Conservation (phyloP, 2,797 vertebrate species). For the Percopsis omiscomaycus region DNA sequence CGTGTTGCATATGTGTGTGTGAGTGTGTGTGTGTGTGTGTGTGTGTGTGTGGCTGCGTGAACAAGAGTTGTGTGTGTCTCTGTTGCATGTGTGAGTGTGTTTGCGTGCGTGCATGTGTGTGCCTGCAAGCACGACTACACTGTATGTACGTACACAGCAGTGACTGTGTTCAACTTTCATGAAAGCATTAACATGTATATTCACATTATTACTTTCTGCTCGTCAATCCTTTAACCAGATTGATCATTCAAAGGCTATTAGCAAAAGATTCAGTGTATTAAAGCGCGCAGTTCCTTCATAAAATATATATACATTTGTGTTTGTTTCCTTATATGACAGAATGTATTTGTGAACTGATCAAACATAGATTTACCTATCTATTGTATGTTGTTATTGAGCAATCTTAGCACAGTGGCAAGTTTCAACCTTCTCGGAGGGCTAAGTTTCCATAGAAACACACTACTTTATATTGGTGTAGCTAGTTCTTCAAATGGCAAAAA, state of each 20-base stretch:
- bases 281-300: background rate
- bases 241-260: conserved; percentile 6
- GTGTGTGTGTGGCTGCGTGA: background rate
- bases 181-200: background rate
- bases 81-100: conserved; percentile 1
- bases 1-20: background rate
- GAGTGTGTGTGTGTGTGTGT: background rate
- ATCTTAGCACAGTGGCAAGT: conserved; percentile 62
- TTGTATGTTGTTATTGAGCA: conserved; percentile 41
- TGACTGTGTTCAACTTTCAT: background rate
- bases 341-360: conserved; percentile 9
- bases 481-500: conserved; percentile 73
- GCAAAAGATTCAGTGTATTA: background rate
- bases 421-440: conserved; percentile 69
- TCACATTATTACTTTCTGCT: conserved; percentile 4
- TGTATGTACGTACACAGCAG: no score
- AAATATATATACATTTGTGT: conserved; percentile 13
- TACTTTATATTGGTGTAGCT: conserved; percentile 74
- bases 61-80: background rate
- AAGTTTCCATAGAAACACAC: conserved; percentile 81
- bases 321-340: conserved; percentile 4
- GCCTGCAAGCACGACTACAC: background rate
- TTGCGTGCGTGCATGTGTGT: background rate
- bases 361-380: conserved; percentile 23
- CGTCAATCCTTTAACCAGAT: background rate